A percentile compares a stretch with the other conserved stretches of the same genome.
Evolutionary conservation across 2,888 invertebrate genomes (phyloP).

Genomic region (Hydraecia micacea): DNA sequence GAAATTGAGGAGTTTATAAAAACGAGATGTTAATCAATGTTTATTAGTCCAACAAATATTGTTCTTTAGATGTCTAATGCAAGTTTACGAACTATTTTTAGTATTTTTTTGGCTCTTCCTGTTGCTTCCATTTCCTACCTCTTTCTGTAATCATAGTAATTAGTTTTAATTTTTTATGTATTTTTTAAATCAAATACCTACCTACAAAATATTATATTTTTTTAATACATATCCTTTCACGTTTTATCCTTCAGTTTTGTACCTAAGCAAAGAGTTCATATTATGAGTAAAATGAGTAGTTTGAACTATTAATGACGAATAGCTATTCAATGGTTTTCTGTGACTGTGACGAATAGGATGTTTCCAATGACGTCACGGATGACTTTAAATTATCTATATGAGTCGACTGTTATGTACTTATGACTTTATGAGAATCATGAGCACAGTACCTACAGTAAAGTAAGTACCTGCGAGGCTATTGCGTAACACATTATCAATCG

Average conservation of each 20-base stretch:
- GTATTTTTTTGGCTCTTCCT: not conserved
- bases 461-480: not conserved
- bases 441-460: not conserved
- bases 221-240: not conserved
- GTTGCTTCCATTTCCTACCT: not conserved
- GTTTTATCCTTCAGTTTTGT: not conserved
- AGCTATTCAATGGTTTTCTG: constrained; percentile 3
- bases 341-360: constrained; percentile 14
- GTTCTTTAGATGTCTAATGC: not conserved
- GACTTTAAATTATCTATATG: constrained; percentile 37
- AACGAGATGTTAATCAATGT: not conserved
- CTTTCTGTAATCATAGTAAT: not conserved
- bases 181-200: not conserved
- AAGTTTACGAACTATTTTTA: not conserved
- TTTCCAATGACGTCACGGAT: constrained; percentile 43
- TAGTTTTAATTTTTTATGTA: not conserved
- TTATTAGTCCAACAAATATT: not conserved
- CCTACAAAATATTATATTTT: not conserved
- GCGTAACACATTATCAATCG: too few relatives aligned
- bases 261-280: not conserved
- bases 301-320: not conserved
- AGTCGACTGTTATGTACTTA: not conserved
- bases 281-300: not conserved
- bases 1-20: not conserved
- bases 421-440: constrained; percentile 4